Evolutionary conservation across 2,888 invertebrate species (phyloP), one percentile per base, ranked within the genome.

Genomic region (Amphiduros pacificus): DNA sequence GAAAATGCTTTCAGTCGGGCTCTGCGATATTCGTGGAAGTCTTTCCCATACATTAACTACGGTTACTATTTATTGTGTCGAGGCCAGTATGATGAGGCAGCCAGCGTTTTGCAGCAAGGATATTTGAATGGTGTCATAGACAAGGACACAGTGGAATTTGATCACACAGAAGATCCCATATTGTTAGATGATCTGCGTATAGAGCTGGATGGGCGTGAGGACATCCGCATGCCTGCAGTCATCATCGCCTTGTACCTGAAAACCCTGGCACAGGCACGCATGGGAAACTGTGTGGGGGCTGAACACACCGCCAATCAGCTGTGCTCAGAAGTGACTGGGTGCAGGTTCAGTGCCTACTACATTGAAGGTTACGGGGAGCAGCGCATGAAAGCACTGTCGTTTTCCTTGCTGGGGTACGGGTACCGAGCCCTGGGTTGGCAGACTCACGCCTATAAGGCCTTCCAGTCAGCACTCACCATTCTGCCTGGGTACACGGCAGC

Each of bases 71-170:
- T 66, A 26, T 28, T 62, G 26, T 66, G 58, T 31, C 58, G 62
- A 9, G 59, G 55, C 29, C 36, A 55, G 24, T 63, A 61, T 27
- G 27, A 29, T n/a, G 55, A 61, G 29, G 61, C 63, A 1, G 52
- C 51, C 4, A 24, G 48, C 32, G 44, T 59, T 0, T 53, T 66
- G 11, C 66, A 66, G 27, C 66, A 66, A 49, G 66, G 63, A n/a
- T 66, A 64, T 55, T 59, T 61, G 20, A 66, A 66, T 54, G 58
- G 66, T n/a, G 63, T 66, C 29, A 53, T 66, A 22, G 66, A 66
- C 49, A 61, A 66, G 31, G 66, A 66, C 59, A 66, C 66, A 11
- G 66, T 66, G 5, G 66, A 66, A 54, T 66, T 66, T 55, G 66
- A 66, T 36, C 66, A 66, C 60, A 66, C 66, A 0, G 66, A 66